A percentile compares a stretch with the other conserved stretches of the same genome.
These are phyloP conservation scores for Apocrypta bakeri DNA, from an alignment of 1,140 invertebrate genomes.

Conservation along the genomic window DNA sequence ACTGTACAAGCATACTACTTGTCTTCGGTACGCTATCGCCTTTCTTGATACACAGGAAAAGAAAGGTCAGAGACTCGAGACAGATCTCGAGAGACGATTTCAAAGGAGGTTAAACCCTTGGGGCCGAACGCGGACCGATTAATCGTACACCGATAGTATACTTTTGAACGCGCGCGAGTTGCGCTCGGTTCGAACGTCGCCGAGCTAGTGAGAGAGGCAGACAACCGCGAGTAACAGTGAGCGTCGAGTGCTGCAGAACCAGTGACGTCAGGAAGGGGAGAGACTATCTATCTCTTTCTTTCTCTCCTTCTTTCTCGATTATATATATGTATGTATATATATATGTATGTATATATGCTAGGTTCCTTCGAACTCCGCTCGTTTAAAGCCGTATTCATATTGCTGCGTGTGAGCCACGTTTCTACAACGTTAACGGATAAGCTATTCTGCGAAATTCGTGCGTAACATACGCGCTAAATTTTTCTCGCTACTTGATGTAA, in stretches of 20 bases:
- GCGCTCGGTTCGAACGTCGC: slow-evolving; percentile 37
- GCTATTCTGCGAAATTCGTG: not conserved
- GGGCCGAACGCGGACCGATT: not conserved
- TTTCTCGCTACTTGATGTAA: no score
- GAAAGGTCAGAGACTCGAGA: no score
- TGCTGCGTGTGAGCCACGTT: no score
- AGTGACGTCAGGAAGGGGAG: slow-evolving; percentile 38
- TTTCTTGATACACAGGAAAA: no score
- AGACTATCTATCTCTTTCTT: slow-evolving; percentile 2
- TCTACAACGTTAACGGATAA: no score
- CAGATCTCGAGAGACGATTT: no score
- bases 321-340: no score
- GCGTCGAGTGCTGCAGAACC: slow-evolving; percentile 30
- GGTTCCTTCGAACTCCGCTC: not conserved
- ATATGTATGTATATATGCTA: no score
- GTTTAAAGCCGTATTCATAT: slow-evolving; percentile 28
- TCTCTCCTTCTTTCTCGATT: not conserved
- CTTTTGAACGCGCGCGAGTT: not conserved
- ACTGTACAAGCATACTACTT: no score
- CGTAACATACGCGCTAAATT: no score
- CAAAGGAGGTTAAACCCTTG: not conserved
- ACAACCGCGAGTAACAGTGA: not conserved
- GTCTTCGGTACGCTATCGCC: no score
- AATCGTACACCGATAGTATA: not conserved
- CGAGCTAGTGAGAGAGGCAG: slow-evolving; percentile 50